Percentiles rank a stretch among this genome's conserved stretches.
These are phyloP conservation scores for Periophthalmodon schlosseri DNA, from an alignment of 2,113 vertebrate genomes.

Conservation along the genomic window DNA sequence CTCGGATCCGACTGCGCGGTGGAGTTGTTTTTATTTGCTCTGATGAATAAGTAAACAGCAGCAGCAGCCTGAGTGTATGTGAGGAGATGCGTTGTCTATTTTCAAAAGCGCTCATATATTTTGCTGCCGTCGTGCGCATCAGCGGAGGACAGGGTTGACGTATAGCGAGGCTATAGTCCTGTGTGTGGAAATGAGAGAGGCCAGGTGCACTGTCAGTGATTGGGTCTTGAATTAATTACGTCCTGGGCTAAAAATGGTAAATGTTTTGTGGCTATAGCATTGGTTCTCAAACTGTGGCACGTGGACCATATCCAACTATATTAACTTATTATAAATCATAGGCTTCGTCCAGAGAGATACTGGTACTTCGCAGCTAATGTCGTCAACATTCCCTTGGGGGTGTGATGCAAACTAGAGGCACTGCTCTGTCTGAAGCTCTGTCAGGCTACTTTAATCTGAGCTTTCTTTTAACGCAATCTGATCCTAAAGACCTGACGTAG, in stretches of 20 bases:
- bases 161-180: not conserved
- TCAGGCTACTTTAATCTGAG: too few relatives aligned
- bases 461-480: too few relatives aligned
- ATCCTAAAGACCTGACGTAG: too few relatives aligned
- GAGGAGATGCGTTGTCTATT: not conserved
- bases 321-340: too few relatives aligned
- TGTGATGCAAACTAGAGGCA: too few relatives aligned
- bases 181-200: constrained; percentile 14
- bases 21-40: constrained; percentile 6
- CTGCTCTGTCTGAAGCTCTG: too few relatives aligned
- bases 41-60: constrained; percentile 33
- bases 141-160: not conserved
- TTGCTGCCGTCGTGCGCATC: not conserved
- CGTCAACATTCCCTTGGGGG: too few relatives aligned
- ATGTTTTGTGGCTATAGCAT: not conserved
- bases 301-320: too few relatives aligned
- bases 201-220: not conserved
- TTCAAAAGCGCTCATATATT: constrained; percentile 8
- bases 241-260: not conserved
- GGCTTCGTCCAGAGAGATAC: too few relatives aligned
- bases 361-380: too few relatives aligned
- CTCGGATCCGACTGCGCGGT: not conserved
- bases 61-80: not conserved
- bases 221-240: not conserved
- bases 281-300: too few relatives aligned